phyloP scores from a whole-genome alignment of 2,797 vertebrate genomes.

The Alauda arvensis region DNA sequence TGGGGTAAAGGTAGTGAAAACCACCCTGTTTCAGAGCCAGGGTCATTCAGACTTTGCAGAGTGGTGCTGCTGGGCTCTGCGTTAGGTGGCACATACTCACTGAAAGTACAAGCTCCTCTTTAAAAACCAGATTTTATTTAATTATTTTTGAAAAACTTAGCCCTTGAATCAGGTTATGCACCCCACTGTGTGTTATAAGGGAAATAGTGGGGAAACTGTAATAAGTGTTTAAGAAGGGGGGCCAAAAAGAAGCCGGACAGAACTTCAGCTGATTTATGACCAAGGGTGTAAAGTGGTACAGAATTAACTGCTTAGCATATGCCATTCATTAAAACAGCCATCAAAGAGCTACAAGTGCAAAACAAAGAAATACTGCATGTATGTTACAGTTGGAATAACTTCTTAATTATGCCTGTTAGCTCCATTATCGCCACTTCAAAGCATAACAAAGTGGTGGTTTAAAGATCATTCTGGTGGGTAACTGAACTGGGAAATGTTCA shows the following conservation, averaged over 20 bases:
- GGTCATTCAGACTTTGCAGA: not conserved
- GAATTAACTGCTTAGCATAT: conserved; percentile 2
- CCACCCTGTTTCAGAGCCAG: not conserved
- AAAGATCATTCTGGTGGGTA: not conserved
- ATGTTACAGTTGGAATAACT: not conserved
- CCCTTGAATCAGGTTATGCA: not conserved
- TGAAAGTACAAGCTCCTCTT: not conserved
- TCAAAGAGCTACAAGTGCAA: not conserved
- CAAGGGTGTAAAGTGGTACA: not conserved
- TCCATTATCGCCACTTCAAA: not conserved
- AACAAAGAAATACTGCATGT: not conserved
- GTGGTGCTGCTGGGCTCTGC: not conserved
- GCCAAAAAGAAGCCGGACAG: not conserved
- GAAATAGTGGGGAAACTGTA: not conserved
- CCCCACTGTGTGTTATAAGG: not conserved
- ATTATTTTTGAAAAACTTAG: not conserved
- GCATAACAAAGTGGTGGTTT: not conserved
- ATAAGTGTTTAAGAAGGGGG: not conserved
- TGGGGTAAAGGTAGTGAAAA: not conserved
- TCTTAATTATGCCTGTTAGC: not conserved
- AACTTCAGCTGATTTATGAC: not conserved
- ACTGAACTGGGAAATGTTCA: not conserved
- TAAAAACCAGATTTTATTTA: not conserved
- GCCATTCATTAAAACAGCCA: conserved; percentile 9
- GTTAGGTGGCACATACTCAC: not conserved